These are phyloP conservation scores for Bombus picipes DNA, from an alignment of 1,140 invertebrate genomes.

Conservation along the genomic window DNA sequence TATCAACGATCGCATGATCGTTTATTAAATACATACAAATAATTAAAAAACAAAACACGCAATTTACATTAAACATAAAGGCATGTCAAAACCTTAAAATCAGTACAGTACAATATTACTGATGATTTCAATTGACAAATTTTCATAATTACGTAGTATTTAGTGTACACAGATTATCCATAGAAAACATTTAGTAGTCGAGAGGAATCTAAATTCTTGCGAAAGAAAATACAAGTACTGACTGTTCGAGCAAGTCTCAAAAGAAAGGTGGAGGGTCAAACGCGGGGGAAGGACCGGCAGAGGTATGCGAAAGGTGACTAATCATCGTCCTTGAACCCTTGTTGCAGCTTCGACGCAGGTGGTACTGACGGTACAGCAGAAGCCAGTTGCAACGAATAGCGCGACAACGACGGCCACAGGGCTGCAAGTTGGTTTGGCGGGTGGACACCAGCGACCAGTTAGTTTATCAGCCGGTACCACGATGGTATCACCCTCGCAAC, in stretches of 20 bases:
- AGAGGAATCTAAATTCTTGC: background rate
- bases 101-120: too few species aligned
- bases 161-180: too few species aligned
- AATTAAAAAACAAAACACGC: background rate
- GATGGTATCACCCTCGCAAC: conserved; percentile 76
- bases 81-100: background rate
- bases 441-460: conserved; percentile 74
- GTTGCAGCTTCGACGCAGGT: conserved; percentile 85
- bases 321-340: conserved; percentile 62
- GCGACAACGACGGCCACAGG: conserved; percentile 59
- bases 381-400: conserved; percentile 71
- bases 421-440: conserved; percentile 66
- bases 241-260: conserved; percentile 9
- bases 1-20: background rate
- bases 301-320: conserved; percentile 61
- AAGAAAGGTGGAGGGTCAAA: conserved; percentile 43
- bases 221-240: conserved; percentile 19
- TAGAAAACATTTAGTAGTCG: background rate
- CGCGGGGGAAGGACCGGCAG: conserved; percentile 45
- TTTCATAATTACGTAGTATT: background rate
- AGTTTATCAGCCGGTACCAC: conserved; percentile 74
- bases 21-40: background rate
- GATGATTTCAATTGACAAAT: too few species aligned
- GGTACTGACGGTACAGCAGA: conserved; percentile 85
- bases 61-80: background rate